Evolutionary conservation across 2,113 vertebrate genomes (phyloP).

Genomic region (Oncorhynchus masou): DNA sequence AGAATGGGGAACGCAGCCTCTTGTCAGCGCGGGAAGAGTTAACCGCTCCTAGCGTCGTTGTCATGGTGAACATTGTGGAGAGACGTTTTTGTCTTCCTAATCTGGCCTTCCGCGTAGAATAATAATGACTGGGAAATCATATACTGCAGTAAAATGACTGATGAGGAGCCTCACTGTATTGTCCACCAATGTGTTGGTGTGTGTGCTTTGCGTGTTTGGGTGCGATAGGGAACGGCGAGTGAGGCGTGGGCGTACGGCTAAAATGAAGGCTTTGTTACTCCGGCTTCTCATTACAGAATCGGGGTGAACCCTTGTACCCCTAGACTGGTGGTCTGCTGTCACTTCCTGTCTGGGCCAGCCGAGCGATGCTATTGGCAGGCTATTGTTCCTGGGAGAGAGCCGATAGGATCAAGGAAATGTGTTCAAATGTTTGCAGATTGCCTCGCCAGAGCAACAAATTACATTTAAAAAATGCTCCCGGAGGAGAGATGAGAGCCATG

Average conservation of each 20-base stretch:
- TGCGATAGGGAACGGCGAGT: slow-evolving; percentile 47
- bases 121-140: slow-evolving; percentile 50
- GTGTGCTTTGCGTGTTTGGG: slow-evolving; percentile 59
- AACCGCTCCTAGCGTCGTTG: slow-evolving; percentile 41
- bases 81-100: slow-evolving; percentile 35
- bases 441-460: slow-evolving; percentile 64
- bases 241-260: slow-evolving; percentile 6
- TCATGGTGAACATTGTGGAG: slow-evolving; percentile 57
- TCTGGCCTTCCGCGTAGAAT: slow-evolving; percentile 51
- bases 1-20: neutral
- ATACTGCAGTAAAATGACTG: slow-evolving; percentile 31
- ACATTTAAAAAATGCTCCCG: slow-evolving; percentile 60
- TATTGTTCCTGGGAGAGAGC: slow-evolving; percentile 63
- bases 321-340: slow-evolving; percentile 69
- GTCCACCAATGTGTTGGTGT: neutral
- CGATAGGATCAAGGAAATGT: slow-evolving; percentile 67
- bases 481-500: slow-evolving; percentile 65
- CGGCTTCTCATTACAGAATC: slow-evolving; percentile 63
- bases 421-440: slow-evolving; percentile 74
- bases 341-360: slow-evolving; percentile 64
- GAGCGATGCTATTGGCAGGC: slow-evolving; percentile 61
- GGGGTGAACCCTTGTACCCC: slow-evolving; percentile 55
- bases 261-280: slow-evolving; percentile 62
- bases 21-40: neutral
- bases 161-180: slow-evolving; percentile 48